A percentile compares a stretch with the other conserved stretches of the same genome.
These are phyloP conservation scores for Magallana gigas DNA, from an alignment of 1,140 invertebrate species.

Conservation along the genomic window DNA sequence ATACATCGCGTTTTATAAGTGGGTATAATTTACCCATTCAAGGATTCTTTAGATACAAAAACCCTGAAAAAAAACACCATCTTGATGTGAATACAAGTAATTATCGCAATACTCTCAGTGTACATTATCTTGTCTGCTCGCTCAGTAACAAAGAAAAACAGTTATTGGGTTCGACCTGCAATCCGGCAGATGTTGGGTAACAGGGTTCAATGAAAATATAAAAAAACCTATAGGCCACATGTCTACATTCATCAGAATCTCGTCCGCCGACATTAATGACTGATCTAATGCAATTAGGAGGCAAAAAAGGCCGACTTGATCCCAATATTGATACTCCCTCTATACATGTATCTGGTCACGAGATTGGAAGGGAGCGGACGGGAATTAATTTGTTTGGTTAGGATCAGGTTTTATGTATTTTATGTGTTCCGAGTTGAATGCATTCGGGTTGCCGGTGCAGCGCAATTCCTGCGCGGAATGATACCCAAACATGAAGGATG, in stretches of 20 bases:
- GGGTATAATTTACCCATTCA: neutral
- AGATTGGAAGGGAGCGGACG: neutral
- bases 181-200: conserved; percentile 26
- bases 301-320: neutral
- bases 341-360: conserved; percentile 1
- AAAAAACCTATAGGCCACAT: conserved; percentile 23
- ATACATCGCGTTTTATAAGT: neutral
- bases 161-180: conserved; percentile 7
- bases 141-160: conserved; percentile 29
- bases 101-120: conserved; percentile 3
- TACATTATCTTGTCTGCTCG: conserved; percentile 25
- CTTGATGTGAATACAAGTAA: conserved; percentile 34
- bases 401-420: neutral
- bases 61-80: neutral
- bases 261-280: conserved; percentile 4
- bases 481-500: neutral
- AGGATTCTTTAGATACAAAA: conserved; percentile 4
- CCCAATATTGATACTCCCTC: neutral
- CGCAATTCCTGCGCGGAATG: neutral
- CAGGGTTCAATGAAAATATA: neutral
- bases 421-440: neutral
- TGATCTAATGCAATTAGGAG: conserved; percentile 27
- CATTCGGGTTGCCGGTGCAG: neutral
- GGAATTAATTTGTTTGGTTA: neutral
- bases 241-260: conserved; percentile 29